A percentile compares a stretch with the other conserved stretches of the same genome.
These are phyloP conservation scores for Valencia hispanica DNA, from an alignment of 2,797 vertebrate species.

Conservation along the genomic window DNA sequence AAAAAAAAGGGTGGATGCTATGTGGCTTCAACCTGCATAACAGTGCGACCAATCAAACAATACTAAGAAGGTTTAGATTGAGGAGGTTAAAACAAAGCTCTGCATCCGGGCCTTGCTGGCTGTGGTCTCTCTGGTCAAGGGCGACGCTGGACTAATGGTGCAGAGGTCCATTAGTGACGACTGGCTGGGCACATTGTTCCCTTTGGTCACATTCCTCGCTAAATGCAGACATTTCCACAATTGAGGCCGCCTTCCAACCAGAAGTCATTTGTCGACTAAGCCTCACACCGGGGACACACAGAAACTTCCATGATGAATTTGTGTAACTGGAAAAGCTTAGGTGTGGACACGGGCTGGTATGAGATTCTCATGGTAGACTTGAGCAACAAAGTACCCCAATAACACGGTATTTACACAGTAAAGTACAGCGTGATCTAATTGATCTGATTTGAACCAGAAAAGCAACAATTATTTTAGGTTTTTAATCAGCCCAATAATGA, in stretches of 20 bases:
- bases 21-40: slow-evolving; percentile 21
- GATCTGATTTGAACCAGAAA: neutral
- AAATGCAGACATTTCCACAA: slow-evolving; percentile 77
- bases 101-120: slow-evolving; percentile 50
- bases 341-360: neutral
- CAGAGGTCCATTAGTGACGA: slow-evolving; percentile 76
- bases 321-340: slow-evolving; percentile 27
- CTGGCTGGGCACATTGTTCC: slow-evolving; percentile 78
- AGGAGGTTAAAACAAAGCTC: slow-evolving; percentile 46
- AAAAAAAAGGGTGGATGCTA: slow-evolving; percentile 21
- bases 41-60: slow-evolving; percentile 31
- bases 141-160: slow-evolving; percentile 70
- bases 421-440: neutral
- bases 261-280: slow-evolving; percentile 69
- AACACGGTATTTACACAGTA: neutral
- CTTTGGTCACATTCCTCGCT: slow-evolving; percentile 78
- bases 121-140: slow-evolving; percentile 70
- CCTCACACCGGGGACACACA: slow-evolving; percentile 37
- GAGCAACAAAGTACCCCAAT: neutral
- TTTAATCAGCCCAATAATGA: neutral
- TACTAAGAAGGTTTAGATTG: slow-evolving; percentile 40
- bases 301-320: slow-evolving; percentile 41
- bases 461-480: neutral
- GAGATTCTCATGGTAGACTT: neutral
- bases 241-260: slow-evolving; percentile 46